Percentiles rank a stretch among this genome's conserved stretches.
Conservation (phyloP, 2,888 invertebrate genomes). For the Apodemia hepburni region DNA sequence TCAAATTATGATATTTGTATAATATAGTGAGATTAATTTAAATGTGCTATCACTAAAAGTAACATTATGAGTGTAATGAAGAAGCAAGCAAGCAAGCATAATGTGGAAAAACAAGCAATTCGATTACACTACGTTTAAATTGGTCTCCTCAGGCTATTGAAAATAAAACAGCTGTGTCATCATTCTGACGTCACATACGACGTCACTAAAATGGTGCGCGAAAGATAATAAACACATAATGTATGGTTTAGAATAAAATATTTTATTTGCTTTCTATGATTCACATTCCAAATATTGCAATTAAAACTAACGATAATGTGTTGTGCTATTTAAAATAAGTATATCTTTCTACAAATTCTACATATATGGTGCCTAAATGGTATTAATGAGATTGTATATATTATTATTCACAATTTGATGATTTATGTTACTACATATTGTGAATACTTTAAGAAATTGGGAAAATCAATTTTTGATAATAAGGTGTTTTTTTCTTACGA, state of each 20-base stretch:
- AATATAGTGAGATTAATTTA: not conserved
- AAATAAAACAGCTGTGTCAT: no score
- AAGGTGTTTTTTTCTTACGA: not conserved
- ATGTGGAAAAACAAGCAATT: no score
- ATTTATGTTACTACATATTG: not conserved
- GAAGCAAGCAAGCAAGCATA: no score
- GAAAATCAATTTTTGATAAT: slow-evolving; percentile 1
- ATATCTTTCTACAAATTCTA: slow-evolving; percentile 25
- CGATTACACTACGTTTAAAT: no score
- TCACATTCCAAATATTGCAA: slow-evolving; percentile 4
- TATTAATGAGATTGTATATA: slow-evolving; percentile 12
- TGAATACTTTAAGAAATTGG: not conserved
- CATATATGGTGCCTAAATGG: slow-evolving; percentile 35
- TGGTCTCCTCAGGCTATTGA: no score
- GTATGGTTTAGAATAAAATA: not conserved
- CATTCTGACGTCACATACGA: not conserved
- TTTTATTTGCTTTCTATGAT: not conserved
- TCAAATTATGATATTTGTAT: slow-evolving; percentile 41
- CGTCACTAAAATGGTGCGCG: not conserved
- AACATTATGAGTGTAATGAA: not conserved
- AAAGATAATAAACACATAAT: not conserved
- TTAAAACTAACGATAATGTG: not conserved
- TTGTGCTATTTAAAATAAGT: slow-evolving; percentile 10
- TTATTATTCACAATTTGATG: not conserved
- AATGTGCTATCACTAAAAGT: not conserved